Conservation (phyloP, 53 echinoderm and acorn worm genomes). For the Henricia sp. region DNA sequence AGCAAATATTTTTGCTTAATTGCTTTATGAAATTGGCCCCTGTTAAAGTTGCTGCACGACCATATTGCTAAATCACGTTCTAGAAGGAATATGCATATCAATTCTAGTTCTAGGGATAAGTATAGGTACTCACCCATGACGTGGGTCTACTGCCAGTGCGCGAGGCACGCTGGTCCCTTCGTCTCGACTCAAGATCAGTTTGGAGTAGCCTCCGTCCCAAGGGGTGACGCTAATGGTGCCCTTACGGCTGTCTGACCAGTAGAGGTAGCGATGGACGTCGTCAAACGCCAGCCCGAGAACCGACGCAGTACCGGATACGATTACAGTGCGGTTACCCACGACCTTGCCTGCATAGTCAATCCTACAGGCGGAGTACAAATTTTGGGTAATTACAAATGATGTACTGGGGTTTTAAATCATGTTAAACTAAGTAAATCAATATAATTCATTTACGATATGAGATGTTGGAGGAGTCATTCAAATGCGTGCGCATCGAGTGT, state of each 20-base stretch:
- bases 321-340: constrained; percentile 9
- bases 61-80: no score
- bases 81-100: not conserved
- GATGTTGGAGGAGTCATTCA: no score
- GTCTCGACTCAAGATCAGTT: not conserved
- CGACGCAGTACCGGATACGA: not conserved
- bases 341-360: not conserved
- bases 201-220: constrained; percentile 44
- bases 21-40: no score
- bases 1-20: no score
- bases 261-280: constrained; percentile 41
- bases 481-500: no score
- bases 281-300: constrained; percentile 46
- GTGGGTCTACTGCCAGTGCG: constrained; percentile 35
- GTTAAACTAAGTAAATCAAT: not conserved
- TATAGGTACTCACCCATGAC: constrained; percentile 35
- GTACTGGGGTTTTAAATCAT: not conserved
- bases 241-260: constrained; percentile 40
- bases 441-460: not conserved
- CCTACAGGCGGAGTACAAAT: no score
- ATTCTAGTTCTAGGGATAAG: no score
- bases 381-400: no score
- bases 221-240: constrained; percentile 28
- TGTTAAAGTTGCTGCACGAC: no score
- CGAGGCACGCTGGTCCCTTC: constrained; percentile 4